Base-by-base conservation (phyloP, 2,113 vertebrate genomes). In the Acrocephalus kingi region DNA sequence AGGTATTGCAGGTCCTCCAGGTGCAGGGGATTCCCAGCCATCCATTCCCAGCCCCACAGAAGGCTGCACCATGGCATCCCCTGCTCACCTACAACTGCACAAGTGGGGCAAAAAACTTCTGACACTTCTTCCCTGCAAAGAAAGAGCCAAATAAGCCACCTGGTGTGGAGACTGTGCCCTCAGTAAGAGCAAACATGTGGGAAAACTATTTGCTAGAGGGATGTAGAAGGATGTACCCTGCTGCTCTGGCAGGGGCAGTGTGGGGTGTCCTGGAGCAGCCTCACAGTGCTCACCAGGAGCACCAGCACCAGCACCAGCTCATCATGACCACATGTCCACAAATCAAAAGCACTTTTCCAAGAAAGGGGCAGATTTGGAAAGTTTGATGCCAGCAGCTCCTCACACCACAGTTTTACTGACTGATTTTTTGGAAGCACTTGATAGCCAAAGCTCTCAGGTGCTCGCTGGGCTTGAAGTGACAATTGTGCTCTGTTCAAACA, bases 391-490 rank as follows among this genome's bases (percentile, higher is more conserved):
- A 64, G 55, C 51, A 81, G 52, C 37, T 86, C 46, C 64, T 77
- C n/a, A 15, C 0, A 7, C 20, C 54, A 46, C 21, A 10, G 35
- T 33, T 71, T 13, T 1, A 58, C 0, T 0, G 7, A 58, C 12
- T 1, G 1, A 13, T 24, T 30, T 31, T 71, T 43, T n/a, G 19
- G 62, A 31, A 67, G 55, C 16, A 25, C 22, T 30, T 7, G 8
- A 54, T 3, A 67, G 66, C 19, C 72, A 41, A 66, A 82, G 62
- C 33, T 41, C 37, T 62, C 11, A 31, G n/a, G 37, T 3, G 5
- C 41, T 68, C 1, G 0, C 41, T 16, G 3, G 8, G 46, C 68
- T 37, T 10, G 3, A 24, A 31, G 72, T 25, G 76, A 61, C 45
- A 52, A 0, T 5, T 15, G 41, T 20, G 13, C 31, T 30, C 66